Evolutionary conservation across 1,140 invertebrate genomes (phyloP), one percentile per base, ranked within the genome.

Genomic region (Pachypeltis micranthus): DNA sequence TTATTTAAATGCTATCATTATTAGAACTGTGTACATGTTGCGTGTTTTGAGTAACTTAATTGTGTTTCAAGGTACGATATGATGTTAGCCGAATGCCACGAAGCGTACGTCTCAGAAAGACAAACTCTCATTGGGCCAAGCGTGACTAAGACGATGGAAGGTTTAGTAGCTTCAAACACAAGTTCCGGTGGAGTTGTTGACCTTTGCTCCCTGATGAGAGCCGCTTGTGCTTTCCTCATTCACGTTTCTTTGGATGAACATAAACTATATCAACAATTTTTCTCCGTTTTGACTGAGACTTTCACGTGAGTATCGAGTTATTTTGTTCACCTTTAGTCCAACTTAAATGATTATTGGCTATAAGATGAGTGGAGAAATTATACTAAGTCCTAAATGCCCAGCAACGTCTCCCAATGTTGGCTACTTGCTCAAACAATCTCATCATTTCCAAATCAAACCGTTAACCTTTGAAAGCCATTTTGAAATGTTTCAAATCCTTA

Each of bases 221-320:
- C 88, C 68, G 87, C 91, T 0, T 93, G 90, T 77, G 86, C 91
- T 1, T 86, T 96, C 69, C 78, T 95, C 7, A 81, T 96, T 16
- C 91, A 95, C 73, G 84, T 95, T 0, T 93, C 91, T 66, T 85
- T 93, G 70, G 93, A 98, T 76, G 94, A 97, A 72, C 84, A 91
- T 69, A 83, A 88, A 67, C 76, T 97, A 2, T 97, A 89, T 74
- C 83, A 84, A 63, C 90, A 96, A 72, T 96, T 96, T 72, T 97
- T 96, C 66, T 79, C 78, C 0, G 79, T 83, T 39, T 70, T 80
- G 1, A 85, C 85, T 0, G 67, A 74, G 2, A 78, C 83, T 27
- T 72, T 93, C 44, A 81, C 83, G 85, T 88, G 70, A 81, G 78
- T 78, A 56, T 65, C 31, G 1, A 47, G 1, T 55, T 61, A 57